Conservation (phyloP, 2,888 invertebrate species). For the Neoscelio sp. region DNA sequence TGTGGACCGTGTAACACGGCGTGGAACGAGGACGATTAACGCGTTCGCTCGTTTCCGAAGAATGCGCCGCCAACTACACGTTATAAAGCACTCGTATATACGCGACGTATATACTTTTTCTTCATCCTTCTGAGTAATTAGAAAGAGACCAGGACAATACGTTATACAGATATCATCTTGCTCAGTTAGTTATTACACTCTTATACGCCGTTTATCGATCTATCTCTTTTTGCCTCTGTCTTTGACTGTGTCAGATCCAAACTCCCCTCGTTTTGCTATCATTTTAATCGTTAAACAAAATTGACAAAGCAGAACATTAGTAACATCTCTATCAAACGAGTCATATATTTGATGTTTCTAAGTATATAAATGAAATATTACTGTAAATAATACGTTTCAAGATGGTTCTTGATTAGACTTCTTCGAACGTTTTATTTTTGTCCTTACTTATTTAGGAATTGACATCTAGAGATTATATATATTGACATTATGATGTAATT, state of each 20-base stretch:
- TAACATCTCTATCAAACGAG: constrained; percentile 34
- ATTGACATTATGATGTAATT: no score
- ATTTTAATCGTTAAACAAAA: constrained; percentile 42
- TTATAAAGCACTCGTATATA: constrained; percentile 33
- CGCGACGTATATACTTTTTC: constrained; percentile 30
- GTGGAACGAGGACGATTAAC: constrained; percentile 74
- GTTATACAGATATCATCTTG: constrained; percentile 65
- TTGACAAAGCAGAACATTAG: constrained; percentile 37
- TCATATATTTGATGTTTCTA: neutral
- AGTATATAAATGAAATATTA: constrained; percentile 2
- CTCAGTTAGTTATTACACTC: constrained; percentile 59
- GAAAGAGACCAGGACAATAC: constrained; percentile 65
- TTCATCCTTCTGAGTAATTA: constrained; percentile 62
- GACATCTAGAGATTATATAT: no score
- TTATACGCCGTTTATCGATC: constrained; percentile 48
- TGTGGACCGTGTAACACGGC: constrained; percentile 73
- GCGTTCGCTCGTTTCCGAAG: constrained; percentile 69
- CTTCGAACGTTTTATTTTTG: no score
- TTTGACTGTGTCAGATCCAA: constrained; percentile 22
- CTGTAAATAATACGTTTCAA: no score
- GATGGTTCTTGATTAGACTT: no score
- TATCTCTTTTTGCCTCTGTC: constrained; percentile 46
- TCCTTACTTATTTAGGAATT: no score
- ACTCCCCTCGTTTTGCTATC: constrained; percentile 24
- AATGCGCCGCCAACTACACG: constrained; percentile 25